Evolutionary conservation across 2,888 invertebrate species (phyloP), one percentile per base, ranked within the genome.

Genomic region (Apomyelois bistriatella): DNA sequence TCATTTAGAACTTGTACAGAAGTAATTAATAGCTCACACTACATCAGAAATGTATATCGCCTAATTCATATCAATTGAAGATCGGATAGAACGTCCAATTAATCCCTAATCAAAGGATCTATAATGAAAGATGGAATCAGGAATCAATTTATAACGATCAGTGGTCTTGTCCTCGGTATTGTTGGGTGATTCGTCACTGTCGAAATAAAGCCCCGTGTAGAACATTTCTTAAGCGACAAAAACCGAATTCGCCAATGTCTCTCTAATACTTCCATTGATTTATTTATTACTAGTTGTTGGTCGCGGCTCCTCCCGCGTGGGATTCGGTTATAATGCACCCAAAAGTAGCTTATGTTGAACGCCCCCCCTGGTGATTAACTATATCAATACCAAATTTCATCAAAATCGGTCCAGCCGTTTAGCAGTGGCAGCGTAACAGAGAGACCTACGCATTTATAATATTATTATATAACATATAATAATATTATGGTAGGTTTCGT

Each of bases 151-250:
- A 62, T 62, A 53, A 56, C 43, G 72, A 68, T 64, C 68, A 69
- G 66, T 61, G 53, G 48, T 58, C 61, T 60, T 67, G 65, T 62
- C 68, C 64, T 66, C 63, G 72, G 65, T 69, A 70, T 69, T 71
- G 68, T 64, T 67, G 72, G 76, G 74, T 74, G 74, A 86, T 86
- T 76, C 76, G 78, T 87, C 87, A 85, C 72, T 83, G 86, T 87
- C 69, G 53, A 64, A 70, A 70, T 79, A 79, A 85, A 85, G 79
- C 82, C 82, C 75, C 79, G 77, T 77, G 79, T 81, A 83, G 76
- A 3, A 76, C 76, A 78, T 46, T 80, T 82, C 82, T 83, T 80
- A 82, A 82, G 82, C 79, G 76, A 77, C 78, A 62, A 65, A 61
- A 57, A 53, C 60, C 60, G 64, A 59, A 56, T 60, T 63, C 68